Base-by-base conservation (phyloP, 1,140 invertebrate species). In the Gryon sp. region DNA sequence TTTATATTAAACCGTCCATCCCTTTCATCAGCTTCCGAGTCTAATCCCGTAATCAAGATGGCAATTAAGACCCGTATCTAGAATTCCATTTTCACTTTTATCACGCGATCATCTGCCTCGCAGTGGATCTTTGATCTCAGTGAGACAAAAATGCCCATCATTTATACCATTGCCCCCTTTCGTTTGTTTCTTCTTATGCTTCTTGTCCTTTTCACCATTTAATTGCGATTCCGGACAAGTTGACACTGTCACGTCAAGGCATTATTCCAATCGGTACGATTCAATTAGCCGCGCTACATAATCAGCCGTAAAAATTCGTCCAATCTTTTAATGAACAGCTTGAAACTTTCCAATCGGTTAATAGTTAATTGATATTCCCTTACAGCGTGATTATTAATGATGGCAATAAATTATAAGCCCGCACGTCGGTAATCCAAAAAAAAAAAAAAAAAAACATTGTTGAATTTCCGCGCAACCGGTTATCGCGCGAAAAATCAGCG, bases 361-460 rank as follows among this genome's bases (percentile, higher is more conserved):
- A 74, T 65, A 43, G 41, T n/a, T 74, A 59, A 74, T 74, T 74
- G 52, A 76, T 68, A 68, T 68, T 68, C 70, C 38, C n/a, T n/a
- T 60, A 60, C 12, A 45, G 20, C 32, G 70, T 11, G 30, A 15
- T 66, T 66, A 75, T 66, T 66, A 60, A 60, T 52, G 19, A 15
- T 14, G 46, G n/a, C n/a, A 53, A 53, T 55, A 60, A 66, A 74
- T 73, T 65, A 50, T n/a, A n/a, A n/a, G n/a, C n/a, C 24, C 19
- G 18, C 15, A 0, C 22, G 7, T 34, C n/a, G 11, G 4, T 11
- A 28, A n/a, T 30, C 9, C 24, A 63, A 55, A 55, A 55, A 60
- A n/a, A n/a, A n/a, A n/a, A n/a, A n/a, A n/a, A n/a, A n/a, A n/a
- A n/a, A n/a, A n/a, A n/a, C n/a, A n/a, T n/a, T 38, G 26, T 55